phyloP scores from a whole-genome alignment of 2,797 vertebrate species.

The Betta splendens region DNA sequence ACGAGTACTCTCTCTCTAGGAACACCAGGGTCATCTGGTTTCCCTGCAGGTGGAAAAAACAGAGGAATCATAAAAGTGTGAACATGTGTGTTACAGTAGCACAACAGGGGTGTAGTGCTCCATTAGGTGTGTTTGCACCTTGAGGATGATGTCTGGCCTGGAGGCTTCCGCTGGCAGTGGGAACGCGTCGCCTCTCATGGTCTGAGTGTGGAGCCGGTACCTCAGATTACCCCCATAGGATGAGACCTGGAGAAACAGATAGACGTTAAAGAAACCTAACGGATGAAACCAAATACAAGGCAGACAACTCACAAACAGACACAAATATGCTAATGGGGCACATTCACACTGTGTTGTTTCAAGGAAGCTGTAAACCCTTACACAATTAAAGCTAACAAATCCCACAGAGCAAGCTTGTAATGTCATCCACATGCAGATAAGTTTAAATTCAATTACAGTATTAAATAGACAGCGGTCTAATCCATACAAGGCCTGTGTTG shows the following conservation, averaged over 20 bases:
- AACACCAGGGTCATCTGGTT: slow-evolving; percentile 96
- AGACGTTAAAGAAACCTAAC: background rate
- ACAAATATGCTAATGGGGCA: too few species aligned
- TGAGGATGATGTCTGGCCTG: slow-evolving; percentile 89
- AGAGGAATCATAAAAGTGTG: background rate
- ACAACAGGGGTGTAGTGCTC: background rate
- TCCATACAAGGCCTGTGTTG: too few species aligned
- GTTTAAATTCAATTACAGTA: too few species aligned
- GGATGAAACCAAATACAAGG: background rate
- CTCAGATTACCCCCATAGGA: slow-evolving; percentile 90
- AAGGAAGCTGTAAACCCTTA: too few species aligned
- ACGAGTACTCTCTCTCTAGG: slow-evolving; percentile 85
- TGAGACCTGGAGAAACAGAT: slow-evolving; percentile 81
- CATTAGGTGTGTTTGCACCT: slow-evolving; percentile 78
- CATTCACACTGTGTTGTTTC: too few species aligned
- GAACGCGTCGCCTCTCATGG: slow-evolving; percentile 86
- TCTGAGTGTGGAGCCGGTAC: slow-evolving; percentile 89
- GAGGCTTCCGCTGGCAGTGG: slow-evolving; percentile 86
- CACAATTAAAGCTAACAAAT: too few species aligned
- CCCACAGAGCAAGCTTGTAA: too few species aligned
- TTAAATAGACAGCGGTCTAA: too few species aligned
- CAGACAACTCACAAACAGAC: background rate
- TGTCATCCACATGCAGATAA: too few species aligned
- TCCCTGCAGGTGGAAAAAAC: slow-evolving; percentile 79
- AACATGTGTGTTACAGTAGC: too few species aligned